Conservation (phyloP, 2,888 invertebrate species). For the Tyria jacobaeae region DNA sequence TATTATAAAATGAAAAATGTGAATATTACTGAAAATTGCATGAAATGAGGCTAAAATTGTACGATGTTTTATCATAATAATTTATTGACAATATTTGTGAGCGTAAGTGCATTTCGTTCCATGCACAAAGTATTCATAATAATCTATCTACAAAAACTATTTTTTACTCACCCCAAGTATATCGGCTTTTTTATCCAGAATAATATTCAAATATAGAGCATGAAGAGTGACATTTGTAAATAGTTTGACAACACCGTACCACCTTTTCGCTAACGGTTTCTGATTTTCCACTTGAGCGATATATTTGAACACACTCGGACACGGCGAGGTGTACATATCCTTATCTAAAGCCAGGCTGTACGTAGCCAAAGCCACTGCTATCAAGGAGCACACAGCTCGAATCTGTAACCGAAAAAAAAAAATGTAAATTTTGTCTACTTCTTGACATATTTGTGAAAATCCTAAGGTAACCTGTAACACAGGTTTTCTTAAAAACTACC, state of each 20-base stretch:
- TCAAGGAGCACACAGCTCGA: slow-evolving; percentile 31
- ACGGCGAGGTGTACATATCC: slow-evolving; percentile 71
- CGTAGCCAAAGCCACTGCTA: slow-evolving; percentile 53
- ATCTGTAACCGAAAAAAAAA: slow-evolving; percentile 39
- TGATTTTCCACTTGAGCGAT: slow-evolving; percentile 61
- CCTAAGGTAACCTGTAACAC: no score
- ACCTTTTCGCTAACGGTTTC: slow-evolving; percentile 80
- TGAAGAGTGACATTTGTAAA: slow-evolving; percentile 82
- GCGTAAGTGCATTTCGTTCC: no score
- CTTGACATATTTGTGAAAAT: background rate
- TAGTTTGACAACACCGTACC: slow-evolving; percentile 86
- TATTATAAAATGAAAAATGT: no score
- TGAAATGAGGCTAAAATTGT: no score
- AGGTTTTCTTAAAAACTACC: background rate
- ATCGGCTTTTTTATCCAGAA: slow-evolving; percentile 84
- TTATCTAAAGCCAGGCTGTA: slow-evolving; percentile 49
- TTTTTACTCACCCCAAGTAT: slow-evolving; percentile 83
- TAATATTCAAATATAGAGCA: slow-evolving; percentile 86
- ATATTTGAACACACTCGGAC: slow-evolving; percentile 86
- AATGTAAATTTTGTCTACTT: background rate
- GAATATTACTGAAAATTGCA: no score
- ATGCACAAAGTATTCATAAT: no score
- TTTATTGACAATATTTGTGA: no score
- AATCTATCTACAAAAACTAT: no score
- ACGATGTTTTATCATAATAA: no score